Evolutionary conservation across 1,140 invertebrate species (phyloP).

Genomic region (Mycetomoellerius zeteki): DNA sequence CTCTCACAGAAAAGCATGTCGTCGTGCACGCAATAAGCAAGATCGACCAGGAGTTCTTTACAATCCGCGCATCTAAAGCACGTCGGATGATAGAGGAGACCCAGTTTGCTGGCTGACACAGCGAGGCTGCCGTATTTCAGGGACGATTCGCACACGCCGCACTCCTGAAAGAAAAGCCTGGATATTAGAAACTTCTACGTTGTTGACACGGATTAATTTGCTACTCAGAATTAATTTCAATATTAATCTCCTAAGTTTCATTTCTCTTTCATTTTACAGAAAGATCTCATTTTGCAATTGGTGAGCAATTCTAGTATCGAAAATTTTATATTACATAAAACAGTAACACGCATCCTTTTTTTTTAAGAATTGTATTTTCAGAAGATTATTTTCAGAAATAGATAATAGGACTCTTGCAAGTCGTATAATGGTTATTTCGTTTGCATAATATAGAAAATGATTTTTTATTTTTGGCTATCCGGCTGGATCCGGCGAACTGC

Average conservation of each 20-base stretch:
- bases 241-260: neutral
- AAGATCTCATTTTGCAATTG: neutral
- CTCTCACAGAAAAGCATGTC: constrained; percentile 96
- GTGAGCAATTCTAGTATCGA: neutral
- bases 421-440: too few species aligned
- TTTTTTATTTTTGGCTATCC: too few species aligned
- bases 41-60: constrained; percentile 95
- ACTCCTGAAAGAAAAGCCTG: constrained; percentile 84
- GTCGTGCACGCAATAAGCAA: constrained; percentile 96
- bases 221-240: constrained; percentile 7
- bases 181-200: neutral
- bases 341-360: too few species aligned
- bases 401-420: too few species aligned
- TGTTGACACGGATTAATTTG: neutral
- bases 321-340: neutral
- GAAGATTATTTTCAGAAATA: too few species aligned
- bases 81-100: constrained; percentile 93
- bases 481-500: too few species aligned
- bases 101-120: constrained; percentile 91
- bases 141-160: constrained; percentile 89
- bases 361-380: too few species aligned
- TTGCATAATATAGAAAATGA: too few species aligned
- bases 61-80: constrained; percentile 96
- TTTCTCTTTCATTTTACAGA: neutral
- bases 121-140: constrained; percentile 90